Percentiles rank a stretch among this genome's conserved stretches.
Evolutionary conservation across 2,888 invertebrate genomes (phyloP).

Genomic region (Aspidiotus rigidus): DNA sequence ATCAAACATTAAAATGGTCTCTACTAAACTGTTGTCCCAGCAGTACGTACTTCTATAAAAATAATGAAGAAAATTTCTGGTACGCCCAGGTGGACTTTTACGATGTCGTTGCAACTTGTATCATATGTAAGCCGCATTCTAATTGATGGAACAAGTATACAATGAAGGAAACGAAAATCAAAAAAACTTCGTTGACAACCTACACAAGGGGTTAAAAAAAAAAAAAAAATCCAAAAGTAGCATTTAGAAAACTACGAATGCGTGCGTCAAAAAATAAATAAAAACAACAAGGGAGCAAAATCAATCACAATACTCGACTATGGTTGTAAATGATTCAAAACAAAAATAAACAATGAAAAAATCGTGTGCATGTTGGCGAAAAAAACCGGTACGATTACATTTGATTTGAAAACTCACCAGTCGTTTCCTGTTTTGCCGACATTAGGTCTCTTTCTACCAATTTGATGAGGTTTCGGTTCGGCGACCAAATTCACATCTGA

Average conservation of each 20-base stretch:
- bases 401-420: conserved; percentile 48
- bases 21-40: too few relatives aligned
- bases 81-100: too few relatives aligned
- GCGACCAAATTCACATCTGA: conserved; percentile 68
- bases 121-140: too few relatives aligned
- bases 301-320: conserved; percentile 4
- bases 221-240: conserved; percentile 13
- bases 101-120: too few relatives aligned
- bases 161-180: background rate
- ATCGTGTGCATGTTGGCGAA: conserved; percentile 20
- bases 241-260: conserved; percentile 23
- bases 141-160: background rate
- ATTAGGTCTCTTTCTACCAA: conserved; percentile 57
- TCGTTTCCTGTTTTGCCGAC: conserved; percentile 58
- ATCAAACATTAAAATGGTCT: too few relatives aligned
- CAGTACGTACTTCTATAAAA: too few relatives aligned
- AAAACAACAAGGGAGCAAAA: background rate
- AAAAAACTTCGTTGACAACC: conserved; percentile 3
- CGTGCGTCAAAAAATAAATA: conserved; percentile 18
- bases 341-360: conserved; percentile 34
- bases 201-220: conserved; percentile 7
- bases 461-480: conserved; percentile 64
- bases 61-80: too few relatives aligned
- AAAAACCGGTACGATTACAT: conserved; percentile 21
- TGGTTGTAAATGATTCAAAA: conserved; percentile 19